Evolutionary conservation across 2,888 invertebrate species (phyloP).

Genomic region (Xanthostigma xanthostigma): DNA sequence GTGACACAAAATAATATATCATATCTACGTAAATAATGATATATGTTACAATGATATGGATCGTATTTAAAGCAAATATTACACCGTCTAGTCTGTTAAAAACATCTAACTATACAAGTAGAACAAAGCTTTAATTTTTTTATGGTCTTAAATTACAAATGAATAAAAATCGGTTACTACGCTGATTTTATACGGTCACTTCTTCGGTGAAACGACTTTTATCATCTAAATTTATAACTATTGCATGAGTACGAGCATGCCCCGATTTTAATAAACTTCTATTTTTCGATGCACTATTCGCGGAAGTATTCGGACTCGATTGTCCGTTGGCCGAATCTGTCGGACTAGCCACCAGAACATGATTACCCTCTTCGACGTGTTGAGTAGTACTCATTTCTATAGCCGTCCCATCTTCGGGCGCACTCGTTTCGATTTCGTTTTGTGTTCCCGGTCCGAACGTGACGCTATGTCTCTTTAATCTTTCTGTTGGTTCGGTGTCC

Average conservation of each 20-base stretch:
- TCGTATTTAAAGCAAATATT: too few species aligned
- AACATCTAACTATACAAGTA: too few species aligned
- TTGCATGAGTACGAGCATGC: conserved; percentile 58
- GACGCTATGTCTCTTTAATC: conserved; percentile 26
- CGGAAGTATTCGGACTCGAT: conserved; percentile 1
- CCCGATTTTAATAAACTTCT: conserved; percentile 34
- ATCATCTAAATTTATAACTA: conserved; percentile 65
- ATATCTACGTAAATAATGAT: too few species aligned
- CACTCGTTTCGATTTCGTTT: not conserved
- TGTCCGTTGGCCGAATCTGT: conserved; percentile 8
- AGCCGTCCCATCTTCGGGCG: conserved; percentile 6
- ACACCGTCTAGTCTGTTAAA: too few species aligned
- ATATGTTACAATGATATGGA: too few species aligned
- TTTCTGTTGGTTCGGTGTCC: conserved; percentile 11
- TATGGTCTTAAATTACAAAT: too few species aligned
- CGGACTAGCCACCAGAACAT: conserved; percentile 8
- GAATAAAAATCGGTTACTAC: too few species aligned
- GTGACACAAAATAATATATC: too few species aligned
- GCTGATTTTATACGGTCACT: conserved; percentile 46
- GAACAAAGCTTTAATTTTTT: too few species aligned
- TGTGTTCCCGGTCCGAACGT: conserved; percentile 32
- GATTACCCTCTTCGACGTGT: conserved; percentile 12
- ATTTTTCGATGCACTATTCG: not conserved
- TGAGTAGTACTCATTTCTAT: conserved; percentile 7
- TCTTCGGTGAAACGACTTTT: conserved; percentile 69